Conservation (phyloP, 2,888 invertebrate species). For the Lymantria monacha region DNA sequence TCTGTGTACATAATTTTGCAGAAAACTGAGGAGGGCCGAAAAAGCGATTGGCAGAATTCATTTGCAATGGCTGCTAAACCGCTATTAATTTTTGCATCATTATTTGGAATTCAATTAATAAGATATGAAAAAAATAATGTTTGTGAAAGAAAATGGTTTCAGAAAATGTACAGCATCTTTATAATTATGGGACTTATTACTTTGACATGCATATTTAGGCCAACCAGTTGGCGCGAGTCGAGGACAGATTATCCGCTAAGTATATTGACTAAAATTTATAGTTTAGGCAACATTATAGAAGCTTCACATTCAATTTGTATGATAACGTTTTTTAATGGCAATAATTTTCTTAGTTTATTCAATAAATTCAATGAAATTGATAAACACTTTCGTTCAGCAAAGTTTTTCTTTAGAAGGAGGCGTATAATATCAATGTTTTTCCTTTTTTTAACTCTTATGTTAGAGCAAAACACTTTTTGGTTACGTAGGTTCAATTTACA, state of each 20-base stretch:
- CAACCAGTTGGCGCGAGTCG: constrained; percentile 44
- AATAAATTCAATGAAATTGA: no score
- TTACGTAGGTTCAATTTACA: constrained; percentile 36
- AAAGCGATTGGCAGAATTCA: constrained; percentile 25
- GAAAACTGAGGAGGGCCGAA: constrained; percentile 1
- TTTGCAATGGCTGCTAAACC: constrained; percentile 46
- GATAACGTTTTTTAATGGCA: constrained; percentile 38
- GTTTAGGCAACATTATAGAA: constrained; percentile 39
- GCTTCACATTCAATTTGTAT: constrained; percentile 39
- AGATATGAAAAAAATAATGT: constrained; percentile 34
- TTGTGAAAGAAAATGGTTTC: constrained; percentile 21
- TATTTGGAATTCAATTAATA: constrained; percentile 48
- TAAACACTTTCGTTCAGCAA: constrained; percentile 35
- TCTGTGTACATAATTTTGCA: constrained; percentile 6
- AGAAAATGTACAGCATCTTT: constrained; percentile 32
- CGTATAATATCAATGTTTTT: constrained; percentile 34
- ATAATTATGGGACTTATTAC: constrained; percentile 28
- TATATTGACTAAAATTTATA: constrained; percentile 46
- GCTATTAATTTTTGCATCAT: constrained; percentile 39
- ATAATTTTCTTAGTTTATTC: constrained; percentile 41
- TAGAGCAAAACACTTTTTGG: constrained; percentile 28
- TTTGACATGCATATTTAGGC: constrained; percentile 27
- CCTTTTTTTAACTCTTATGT: constrained; percentile 29
- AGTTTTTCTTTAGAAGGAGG: constrained; percentile 33
- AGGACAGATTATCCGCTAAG: constrained; percentile 50